Conservation (phyloP, 1,140 invertebrate genomes). For the Ostrea denselamellosa region DNA sequence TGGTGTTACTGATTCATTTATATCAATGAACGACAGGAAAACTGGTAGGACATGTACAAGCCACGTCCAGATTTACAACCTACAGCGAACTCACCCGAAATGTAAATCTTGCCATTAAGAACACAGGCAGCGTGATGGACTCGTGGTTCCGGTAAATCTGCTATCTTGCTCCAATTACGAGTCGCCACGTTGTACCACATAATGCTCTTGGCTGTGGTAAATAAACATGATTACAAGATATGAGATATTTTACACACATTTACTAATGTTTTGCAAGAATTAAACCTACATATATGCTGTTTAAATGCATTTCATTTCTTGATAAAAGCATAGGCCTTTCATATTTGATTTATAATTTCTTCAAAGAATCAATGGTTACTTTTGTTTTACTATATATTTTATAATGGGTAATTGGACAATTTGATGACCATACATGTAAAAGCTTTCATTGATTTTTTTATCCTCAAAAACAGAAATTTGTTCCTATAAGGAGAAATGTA, state of each 20-base stretch:
- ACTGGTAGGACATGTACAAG: too few relatives aligned
- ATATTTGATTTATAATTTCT: not conserved
- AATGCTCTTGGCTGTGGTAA: conserved; percentile 23
- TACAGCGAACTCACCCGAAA: not conserved
- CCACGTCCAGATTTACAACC: too few relatives aligned
- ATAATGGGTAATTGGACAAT: too few relatives aligned
- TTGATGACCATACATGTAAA: too few relatives aligned
- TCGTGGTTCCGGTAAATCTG: conserved; percentile 50
- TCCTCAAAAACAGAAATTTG: too few relatives aligned
- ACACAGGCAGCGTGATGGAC: conserved; percentile 46
- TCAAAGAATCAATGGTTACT: not conserved
- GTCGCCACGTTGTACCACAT: conserved; percentile 30
- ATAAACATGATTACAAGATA: not conserved
- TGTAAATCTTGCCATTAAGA: conserved; percentile 47
- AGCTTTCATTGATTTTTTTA: too few relatives aligned
- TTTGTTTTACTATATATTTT: too few relatives aligned
- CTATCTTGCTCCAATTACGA: conserved; percentile 48
- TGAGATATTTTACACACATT: not conserved
- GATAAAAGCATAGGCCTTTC: too few relatives aligned
- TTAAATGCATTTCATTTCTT: not conserved
- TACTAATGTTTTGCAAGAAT: not conserved
- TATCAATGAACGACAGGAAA: too few relatives aligned
- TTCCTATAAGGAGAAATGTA: too few relatives aligned
- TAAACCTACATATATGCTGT: not conserved
- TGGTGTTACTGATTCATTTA: too few relatives aligned